Evolutionary conservation across 2,888 invertebrate genomes (phyloP).

Genomic region (Crepidodera aurea): DNA sequence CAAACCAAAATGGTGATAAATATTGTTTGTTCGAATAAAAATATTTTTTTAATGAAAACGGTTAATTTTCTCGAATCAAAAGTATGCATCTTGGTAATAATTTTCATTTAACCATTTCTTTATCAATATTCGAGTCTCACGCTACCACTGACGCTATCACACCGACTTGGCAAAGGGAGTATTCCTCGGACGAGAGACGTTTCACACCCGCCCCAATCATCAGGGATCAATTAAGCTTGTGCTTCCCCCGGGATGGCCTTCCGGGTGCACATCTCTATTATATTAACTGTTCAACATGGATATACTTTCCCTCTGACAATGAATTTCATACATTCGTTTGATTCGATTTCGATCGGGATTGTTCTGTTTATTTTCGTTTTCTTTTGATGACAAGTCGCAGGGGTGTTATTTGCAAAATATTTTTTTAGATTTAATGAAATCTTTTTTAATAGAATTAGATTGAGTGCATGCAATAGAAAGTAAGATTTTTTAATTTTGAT

Average conservation of each 20-base stretch:
- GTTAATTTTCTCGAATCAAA: too few relatives aligned
- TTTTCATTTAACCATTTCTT: too few relatives aligned
- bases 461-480: too few relatives aligned
- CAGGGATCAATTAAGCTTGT: constrained; percentile 59
- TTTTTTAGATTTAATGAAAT: too few relatives aligned
- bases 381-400: constrained; percentile 22
- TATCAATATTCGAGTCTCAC: too few relatives aligned
- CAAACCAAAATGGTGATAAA: too few relatives aligned
- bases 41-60: too few relatives aligned
- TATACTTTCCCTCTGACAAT: constrained; percentile 13
- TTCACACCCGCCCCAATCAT: constrained; percentile 58
- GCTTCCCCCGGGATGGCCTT: constrained; percentile 37
- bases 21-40: too few relatives aligned
- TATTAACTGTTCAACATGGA: constrained; percentile 36
- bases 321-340: constrained; percentile 24
- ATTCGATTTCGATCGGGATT: constrained; percentile 15
- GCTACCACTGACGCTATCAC: neutral
- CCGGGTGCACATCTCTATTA: constrained; percentile 38
- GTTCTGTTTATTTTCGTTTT: constrained; percentile 31
- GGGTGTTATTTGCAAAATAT: constrained; percentile 8
- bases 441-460: too few relatives aligned
- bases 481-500: too few relatives aligned
- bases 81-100: too few relatives aligned
- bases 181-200: constrained; percentile 43
- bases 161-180: neutral